phyloP scores from a whole-genome alignment of 2,888 invertebrate species.

The Zhuqinia jingwanae region DNA sequence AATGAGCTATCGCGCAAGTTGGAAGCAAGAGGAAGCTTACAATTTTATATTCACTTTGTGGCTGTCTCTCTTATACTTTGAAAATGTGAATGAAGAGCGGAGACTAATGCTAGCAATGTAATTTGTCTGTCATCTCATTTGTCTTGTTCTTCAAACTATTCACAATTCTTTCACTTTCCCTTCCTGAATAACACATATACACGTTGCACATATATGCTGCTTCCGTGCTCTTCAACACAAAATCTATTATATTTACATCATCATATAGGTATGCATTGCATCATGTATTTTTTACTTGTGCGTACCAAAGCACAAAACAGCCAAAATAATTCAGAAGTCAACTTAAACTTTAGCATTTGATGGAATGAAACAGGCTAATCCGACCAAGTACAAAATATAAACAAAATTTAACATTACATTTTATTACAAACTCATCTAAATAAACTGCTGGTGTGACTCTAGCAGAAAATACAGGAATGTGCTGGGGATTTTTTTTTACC shows the following conservation, averaged over 20 bases:
- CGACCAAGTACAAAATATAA: no score
- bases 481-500: neutral
- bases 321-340: no score
- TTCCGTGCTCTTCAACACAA: no score
- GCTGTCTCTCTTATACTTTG: neutral
- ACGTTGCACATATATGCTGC: no score
- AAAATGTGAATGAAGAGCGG: slow-evolving; percentile 10
- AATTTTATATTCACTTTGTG: slow-evolving; percentile 35
- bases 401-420: neutral
- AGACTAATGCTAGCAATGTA: slow-evolving; percentile 44
- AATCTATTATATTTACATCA: no score
- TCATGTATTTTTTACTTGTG: no score
- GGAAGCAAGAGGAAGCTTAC: slow-evolving; percentile 16
- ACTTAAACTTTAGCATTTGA: slow-evolving; percentile 9
- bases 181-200: neutral
- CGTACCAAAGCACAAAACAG: no score
- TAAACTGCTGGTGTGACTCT: neutral
- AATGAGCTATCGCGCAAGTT: slow-evolving; percentile 43
- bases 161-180: slow-evolving; percentile 40
- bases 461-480: neutral
- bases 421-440: neutral
- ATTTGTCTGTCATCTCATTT: slow-evolving; percentile 49
- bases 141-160: slow-evolving; percentile 38
- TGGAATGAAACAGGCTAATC: slow-evolving; percentile 7
- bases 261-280: no score